phyloP scores from a whole-genome alignment of 1,140 invertebrate genomes.

The Euborellia annulipes region DNA sequence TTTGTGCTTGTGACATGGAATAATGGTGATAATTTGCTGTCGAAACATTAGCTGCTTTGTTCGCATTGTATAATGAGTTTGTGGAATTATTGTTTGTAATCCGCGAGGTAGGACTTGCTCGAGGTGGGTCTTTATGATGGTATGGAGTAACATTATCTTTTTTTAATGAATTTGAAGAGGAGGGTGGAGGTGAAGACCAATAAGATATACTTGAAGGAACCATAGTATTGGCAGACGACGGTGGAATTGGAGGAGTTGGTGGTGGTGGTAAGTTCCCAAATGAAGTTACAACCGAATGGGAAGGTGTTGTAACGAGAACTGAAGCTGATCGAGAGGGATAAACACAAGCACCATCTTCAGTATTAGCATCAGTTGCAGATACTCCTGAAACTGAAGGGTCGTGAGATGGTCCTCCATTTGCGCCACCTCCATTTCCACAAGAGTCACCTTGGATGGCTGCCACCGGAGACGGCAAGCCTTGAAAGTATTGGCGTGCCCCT shows the following conservation, averaged over 20 bases:
- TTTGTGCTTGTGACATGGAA: conserved; percentile 10
- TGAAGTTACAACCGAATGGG: too few species aligned
- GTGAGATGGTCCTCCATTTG: too few species aligned
- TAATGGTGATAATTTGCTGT: conserved; percentile 18
- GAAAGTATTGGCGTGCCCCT: conserved; percentile 61
- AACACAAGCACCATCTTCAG: too few species aligned
- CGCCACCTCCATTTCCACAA: conserved; percentile 21
- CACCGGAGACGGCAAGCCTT: conserved; percentile 43
- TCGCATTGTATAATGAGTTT: conserved; percentile 7
- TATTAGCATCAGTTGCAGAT: too few species aligned
- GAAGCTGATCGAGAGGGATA: too few species aligned
- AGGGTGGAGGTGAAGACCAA: too few species aligned
- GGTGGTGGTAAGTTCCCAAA: too few species aligned
- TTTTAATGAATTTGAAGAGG: conserved; percentile 8
- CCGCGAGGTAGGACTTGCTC: conserved; percentile 18
- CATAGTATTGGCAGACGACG: too few species aligned
- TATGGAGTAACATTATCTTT: conserved; percentile 12
- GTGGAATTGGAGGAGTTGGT: too few species aligned
- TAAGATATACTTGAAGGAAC: too few species aligned
- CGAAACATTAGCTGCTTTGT: conserved; percentile 9
- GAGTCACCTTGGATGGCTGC: conserved; percentile 28
- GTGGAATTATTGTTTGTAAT: conserved; percentile 19
- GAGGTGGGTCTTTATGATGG: conserved; percentile 10
- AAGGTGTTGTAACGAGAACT: too few species aligned
- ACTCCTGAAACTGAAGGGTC: too few species aligned